These are phyloP conservation scores for Arbacia lixula DNA, from an alignment of 53 echinoderm and acorn worm species.

Conservation along the genomic window DNA sequence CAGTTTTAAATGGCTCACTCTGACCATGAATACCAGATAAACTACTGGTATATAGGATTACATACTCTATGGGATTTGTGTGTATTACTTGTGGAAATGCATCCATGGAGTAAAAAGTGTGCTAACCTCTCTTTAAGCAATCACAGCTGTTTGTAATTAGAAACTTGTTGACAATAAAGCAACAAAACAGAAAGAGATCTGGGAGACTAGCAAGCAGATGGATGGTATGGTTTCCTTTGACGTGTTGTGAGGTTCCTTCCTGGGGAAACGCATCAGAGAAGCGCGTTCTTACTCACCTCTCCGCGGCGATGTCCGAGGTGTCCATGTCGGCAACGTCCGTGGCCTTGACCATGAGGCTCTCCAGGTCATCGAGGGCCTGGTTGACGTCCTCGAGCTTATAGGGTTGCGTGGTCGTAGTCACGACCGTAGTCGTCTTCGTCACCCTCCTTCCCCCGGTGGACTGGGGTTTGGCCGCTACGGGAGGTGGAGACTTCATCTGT, in stretches of 20 bases:
- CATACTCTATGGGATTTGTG: too few species aligned
- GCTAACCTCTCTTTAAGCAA: too few species aligned
- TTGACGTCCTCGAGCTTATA: slow-evolving; percentile 56
- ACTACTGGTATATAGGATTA: too few species aligned
- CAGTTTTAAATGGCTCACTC: too few species aligned
- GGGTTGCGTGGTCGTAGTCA: slow-evolving; percentile 5
- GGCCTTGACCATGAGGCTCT: slow-evolving; percentile 62
- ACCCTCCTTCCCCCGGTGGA: not conserved
- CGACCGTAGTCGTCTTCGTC: slow-evolving; percentile 9
- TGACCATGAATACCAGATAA: too few species aligned
- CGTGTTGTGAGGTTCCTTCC: not conserved
- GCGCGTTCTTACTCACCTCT: slow-evolving; percentile 21
- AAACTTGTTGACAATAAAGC: too few species aligned
- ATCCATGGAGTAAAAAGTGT: too few species aligned
- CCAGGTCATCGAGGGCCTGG: slow-evolving; percentile 64
- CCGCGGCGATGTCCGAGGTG: not conserved
- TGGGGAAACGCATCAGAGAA: too few species aligned
- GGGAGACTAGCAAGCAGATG: too few species aligned
- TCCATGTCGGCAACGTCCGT: not conserved
- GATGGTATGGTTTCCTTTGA: not conserved
- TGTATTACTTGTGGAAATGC: too few species aligned
- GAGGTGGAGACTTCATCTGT: slow-evolving; percentile 26
- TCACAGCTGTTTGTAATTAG: too few species aligned
- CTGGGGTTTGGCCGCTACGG: slow-evolving; percentile 25
- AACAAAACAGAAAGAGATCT: too few species aligned